These are phyloP conservation scores for Gambusia affinis DNA, from an alignment of 2,113 vertebrate genomes.

Conservation along the genomic window DNA sequence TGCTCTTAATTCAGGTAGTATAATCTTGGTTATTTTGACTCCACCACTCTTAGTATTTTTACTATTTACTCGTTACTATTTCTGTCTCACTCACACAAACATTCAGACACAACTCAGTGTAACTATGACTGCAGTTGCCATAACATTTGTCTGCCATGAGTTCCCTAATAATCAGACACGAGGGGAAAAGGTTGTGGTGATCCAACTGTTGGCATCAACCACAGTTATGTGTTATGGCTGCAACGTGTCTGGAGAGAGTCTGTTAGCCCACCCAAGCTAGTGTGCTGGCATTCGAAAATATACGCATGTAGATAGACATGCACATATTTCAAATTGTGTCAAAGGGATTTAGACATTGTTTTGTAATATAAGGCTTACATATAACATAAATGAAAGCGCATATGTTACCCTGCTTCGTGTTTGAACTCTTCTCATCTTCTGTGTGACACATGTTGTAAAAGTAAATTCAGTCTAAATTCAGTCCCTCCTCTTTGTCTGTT, in stretches of 20 bases:
- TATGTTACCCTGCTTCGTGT: not conserved
- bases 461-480: not conserved
- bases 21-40: not conserved
- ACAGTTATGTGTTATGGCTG: constrained; percentile 49
- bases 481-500: not conserved
- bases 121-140: constrained; percentile 72
- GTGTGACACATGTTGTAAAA: not conserved
- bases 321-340: not conserved
- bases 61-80: not conserved
- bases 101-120: constrained; percentile 39
- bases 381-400: not conserved
- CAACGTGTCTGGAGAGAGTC: constrained; percentile 50
- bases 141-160: constrained; percentile 65
- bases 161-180: constrained; percentile 44
- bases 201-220: constrained; percentile 62
- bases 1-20: not conserved
- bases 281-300: constrained; percentile 41
- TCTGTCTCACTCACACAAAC: constrained; percentile 29
- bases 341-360: constrained; percentile 1
- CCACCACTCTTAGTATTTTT: constrained; percentile 8
- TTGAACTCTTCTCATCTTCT: not conserved
- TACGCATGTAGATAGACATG: constrained; percentile 7
- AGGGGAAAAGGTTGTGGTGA: constrained; percentile 49
- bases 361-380: not conserved
- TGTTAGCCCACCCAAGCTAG: constrained; percentile 67